Percentiles rank a stretch among this genome's conserved stretches.
Conservation (phyloP, 2,888 invertebrate species). For the Orthonevra nobilis region DNA sequence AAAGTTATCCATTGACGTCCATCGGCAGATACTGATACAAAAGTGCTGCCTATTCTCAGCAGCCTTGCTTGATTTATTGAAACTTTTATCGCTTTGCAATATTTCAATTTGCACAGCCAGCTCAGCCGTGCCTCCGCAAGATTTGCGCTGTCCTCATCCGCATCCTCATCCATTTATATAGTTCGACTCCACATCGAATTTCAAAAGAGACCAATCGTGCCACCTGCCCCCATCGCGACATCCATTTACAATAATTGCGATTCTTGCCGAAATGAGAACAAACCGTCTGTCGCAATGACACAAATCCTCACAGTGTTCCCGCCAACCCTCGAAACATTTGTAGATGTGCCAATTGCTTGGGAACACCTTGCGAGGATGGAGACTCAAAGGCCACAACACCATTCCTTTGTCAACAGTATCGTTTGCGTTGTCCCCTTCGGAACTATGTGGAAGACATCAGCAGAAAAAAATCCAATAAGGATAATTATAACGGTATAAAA, state of each 20-base stretch:
- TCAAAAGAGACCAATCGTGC: too few species aligned
- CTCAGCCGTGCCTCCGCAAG: too few species aligned
- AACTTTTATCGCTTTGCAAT: slow-evolving; percentile 15
- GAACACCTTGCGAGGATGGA: neutral
- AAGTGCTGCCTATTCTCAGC: neutral
- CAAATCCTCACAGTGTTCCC: too few species aligned
- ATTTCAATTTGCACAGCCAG: neutral
- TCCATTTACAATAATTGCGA: neutral
- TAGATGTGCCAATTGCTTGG: slow-evolving; percentile 22
- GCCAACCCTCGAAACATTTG: neutral
- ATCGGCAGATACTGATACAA: neutral
- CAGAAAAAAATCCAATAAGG: slow-evolving; percentile 20
- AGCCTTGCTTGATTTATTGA: slow-evolving; percentile 26
- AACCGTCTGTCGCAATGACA: too few species aligned
- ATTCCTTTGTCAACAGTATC: too few species aligned
- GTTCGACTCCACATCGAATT: too few species aligned
- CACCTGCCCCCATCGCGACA: neutral
- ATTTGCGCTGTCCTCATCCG: too few species aligned
- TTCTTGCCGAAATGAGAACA: neutral
- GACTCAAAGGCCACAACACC: too few species aligned
- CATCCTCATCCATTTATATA: too few species aligned
- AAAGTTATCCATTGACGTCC: slow-evolving; percentile 7
- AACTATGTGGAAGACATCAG: too few species aligned
- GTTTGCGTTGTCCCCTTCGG: too few species aligned
- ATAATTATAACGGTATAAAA: slow-evolving; percentile 57